phyloP scores from a whole-genome alignment of 2,113 vertebrate genomes.

The Morphnarchus princeps region DNA sequence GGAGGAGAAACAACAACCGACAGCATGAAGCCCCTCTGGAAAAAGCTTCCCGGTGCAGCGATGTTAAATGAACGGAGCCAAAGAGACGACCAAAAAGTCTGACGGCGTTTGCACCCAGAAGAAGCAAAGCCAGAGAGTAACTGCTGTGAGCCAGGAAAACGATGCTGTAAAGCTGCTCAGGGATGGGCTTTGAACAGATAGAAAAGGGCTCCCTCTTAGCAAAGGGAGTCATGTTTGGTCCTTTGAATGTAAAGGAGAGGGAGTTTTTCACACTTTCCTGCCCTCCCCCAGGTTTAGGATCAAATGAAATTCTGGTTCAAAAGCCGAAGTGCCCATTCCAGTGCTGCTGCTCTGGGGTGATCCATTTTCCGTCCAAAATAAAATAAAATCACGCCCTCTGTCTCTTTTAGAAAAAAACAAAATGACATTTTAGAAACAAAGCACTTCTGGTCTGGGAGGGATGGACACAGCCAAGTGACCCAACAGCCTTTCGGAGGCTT shows the following conservation, averaged over 20 bases:
- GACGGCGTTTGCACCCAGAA: not conserved
- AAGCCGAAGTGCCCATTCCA: not conserved
- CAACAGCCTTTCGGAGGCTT: not conserved
- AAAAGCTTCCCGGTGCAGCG: not conserved
- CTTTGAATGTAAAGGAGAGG: not conserved
- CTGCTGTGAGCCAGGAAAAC: not conserved
- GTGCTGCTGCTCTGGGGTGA: not conserved
- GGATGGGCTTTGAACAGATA: not conserved
- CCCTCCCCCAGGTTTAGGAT: not conserved
- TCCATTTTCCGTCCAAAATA: not conserved
- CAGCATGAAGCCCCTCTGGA: not conserved
- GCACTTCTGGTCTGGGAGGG: not conserved
- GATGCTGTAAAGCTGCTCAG: not conserved
- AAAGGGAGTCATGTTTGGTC: not conserved
- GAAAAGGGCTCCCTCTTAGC: not conserved
- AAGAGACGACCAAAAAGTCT: not conserved
- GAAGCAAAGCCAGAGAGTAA: not conserved
- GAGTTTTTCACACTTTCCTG: not conserved
- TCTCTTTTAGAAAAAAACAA: not conserved
- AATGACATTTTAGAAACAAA: not conserved
- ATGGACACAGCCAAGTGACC: not conserved
- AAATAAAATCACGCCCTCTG: not conserved
- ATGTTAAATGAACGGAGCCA: not conserved
- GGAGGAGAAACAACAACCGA: not conserved
- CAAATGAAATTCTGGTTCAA: not conserved